These are phyloP conservation scores for Drosophila auraria DNA, from an alignment of 1,140 invertebrate species.

Conservation along the genomic window DNA sequence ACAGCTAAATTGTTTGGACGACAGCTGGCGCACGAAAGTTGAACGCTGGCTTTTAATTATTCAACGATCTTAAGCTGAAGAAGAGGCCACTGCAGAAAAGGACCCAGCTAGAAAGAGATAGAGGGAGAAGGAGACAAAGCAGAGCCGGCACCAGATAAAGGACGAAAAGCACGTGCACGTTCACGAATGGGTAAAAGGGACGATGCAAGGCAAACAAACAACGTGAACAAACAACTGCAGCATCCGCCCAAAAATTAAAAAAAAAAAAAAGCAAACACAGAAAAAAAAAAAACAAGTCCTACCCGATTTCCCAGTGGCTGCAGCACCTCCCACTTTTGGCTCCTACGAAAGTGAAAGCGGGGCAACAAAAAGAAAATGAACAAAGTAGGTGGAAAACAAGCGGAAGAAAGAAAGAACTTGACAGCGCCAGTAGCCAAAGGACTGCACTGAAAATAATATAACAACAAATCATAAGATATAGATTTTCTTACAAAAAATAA, in stretches of 20 bases:
- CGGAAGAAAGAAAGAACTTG: conserved; percentile 18
- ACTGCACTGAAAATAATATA: neutral
- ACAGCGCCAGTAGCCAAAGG: neutral
- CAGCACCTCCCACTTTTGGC: neutral
- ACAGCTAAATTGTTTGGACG: conserved; percentile 75
- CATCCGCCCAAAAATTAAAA: conserved; percentile 41
- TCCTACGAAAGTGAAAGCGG: conserved; percentile 1
- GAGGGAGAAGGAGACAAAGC: conserved; percentile 2
- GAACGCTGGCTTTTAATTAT: conserved; percentile 74
- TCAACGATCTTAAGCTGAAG: conserved; percentile 63
- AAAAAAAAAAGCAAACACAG: neutral
- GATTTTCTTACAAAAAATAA: no score
- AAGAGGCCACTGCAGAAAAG: conserved; percentile 1
- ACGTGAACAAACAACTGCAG: conserved; percentile 65
- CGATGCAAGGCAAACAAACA: conserved; percentile 49
- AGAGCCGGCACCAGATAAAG: conserved; percentile 26
- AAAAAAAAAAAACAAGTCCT: neutral
- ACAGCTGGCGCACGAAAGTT: conserved; percentile 75
- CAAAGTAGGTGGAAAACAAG: conserved; percentile 13
- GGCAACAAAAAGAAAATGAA: conserved; percentile 15
- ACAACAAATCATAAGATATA: no score
- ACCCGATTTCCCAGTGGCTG: neutral
- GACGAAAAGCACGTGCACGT: conserved; percentile 36
- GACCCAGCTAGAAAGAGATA: neutral
- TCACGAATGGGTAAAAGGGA: conserved; percentile 3